phyloP scores from a whole-genome alignment of 2,888 invertebrate genomes.

The Fissipunctia ypsillon region DNA sequence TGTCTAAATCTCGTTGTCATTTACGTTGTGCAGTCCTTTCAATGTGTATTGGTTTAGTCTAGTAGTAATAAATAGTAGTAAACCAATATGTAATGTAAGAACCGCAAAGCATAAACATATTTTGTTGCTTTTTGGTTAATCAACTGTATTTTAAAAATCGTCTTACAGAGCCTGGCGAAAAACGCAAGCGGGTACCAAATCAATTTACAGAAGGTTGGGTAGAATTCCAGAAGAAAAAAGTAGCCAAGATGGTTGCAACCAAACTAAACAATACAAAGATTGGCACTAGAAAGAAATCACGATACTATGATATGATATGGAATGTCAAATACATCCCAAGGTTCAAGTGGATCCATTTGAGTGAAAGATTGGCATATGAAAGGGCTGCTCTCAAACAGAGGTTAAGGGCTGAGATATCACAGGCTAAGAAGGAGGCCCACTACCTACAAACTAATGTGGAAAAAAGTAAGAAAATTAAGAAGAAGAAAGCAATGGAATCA shows the following conservation, averaged over 20 bases:
- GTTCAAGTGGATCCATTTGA: conserved; percentile 99
- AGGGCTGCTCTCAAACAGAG: conserved; percentile 96
- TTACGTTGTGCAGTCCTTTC: background rate
- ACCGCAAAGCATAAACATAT: too few relatives aligned
- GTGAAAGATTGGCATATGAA: conserved; percentile 98
- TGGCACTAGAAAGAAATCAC: conserved; percentile 95
- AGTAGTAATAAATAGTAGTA: too few relatives aligned
- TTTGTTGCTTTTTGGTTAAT: background rate
- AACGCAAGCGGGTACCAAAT: conserved; percentile 90
- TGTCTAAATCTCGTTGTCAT: background rate
- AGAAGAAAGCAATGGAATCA: conserved; percentile 75
- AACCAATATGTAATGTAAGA: too few relatives aligned
- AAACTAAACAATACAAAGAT: conserved; percentile 97
- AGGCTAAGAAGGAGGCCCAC: conserved; percentile 97
- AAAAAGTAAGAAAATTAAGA: conserved; percentile 93
- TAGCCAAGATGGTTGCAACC: conserved; percentile 96
- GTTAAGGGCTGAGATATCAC: conserved; percentile 95
- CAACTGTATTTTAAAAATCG: background rate
- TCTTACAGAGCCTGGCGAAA: conserved; percentile 86
- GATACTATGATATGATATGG: conserved; percentile 98
- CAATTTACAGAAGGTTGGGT: conserved; percentile 98
- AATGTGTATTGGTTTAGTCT: background rate
- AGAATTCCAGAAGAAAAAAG: conserved; percentile 96
- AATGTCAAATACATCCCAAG: conserved; percentile 98
- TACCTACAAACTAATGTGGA: conserved; percentile 96